phyloP scores from a whole-genome alignment of 37 sponge, comb jelly and placozoan genomes.

The Chondrosia reniformis region DNA sequence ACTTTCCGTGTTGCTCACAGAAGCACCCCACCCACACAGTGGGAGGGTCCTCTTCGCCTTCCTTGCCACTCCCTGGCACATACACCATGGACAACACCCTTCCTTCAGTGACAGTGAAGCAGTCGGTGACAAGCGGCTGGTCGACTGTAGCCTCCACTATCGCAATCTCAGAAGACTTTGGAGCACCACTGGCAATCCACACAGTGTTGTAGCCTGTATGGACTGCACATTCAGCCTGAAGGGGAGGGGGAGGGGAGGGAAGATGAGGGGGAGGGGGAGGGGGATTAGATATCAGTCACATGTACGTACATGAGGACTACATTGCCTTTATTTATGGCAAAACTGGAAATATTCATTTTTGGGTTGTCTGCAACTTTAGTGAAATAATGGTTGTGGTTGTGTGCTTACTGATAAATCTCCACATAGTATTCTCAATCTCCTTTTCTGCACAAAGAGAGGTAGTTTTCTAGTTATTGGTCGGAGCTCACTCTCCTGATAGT shows the following conservation, averaged over 20 bases:
- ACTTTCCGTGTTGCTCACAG: conserved; percentile 67
- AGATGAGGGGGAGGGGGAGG: not conserved
- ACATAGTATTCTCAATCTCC: not conserved
- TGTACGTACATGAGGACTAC: no score
- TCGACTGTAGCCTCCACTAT: conserved; percentile 49
- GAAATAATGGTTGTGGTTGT: no score
- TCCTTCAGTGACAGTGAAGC: not conserved
- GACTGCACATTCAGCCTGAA: conserved; percentile 68
- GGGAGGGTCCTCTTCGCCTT: not conserved
- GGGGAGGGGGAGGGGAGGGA: not conserved
- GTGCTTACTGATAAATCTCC: conserved; percentile 6
- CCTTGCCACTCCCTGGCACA: not conserved
- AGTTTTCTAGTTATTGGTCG: not conserved
- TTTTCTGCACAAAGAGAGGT: conserved; percentile 14
- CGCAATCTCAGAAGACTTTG: conserved; percentile 21
- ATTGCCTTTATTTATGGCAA: no score
- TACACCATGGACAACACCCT: not conserved
- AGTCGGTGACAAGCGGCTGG: not conserved
- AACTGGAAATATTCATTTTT: no score
- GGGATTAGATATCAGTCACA: not conserved
- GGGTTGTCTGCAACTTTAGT: no score
- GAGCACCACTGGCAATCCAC: conserved; percentile 63
- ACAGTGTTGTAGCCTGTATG: conserved; percentile 42
- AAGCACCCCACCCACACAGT: conserved; percentile 69
- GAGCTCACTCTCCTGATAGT: not conserved